A percentile compares a stretch with the other conserved stretches of the same genome.
Evolutionary conservation across 2,113 vertebrate species (phyloP).

Genomic region (Clinocottus analis): DNA sequence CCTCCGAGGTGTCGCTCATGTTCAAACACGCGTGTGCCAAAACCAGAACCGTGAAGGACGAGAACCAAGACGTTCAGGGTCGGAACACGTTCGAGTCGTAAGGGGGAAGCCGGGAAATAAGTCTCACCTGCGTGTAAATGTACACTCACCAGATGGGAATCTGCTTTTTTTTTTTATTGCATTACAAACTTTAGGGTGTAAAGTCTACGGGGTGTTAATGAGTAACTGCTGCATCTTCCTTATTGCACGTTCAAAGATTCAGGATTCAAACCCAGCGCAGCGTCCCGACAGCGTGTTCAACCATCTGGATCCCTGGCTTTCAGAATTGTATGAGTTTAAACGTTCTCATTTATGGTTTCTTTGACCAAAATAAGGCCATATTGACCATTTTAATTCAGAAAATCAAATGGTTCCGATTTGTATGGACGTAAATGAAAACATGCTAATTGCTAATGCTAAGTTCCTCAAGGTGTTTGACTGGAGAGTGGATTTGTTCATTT

Average conservation of each 20-base stretch:
- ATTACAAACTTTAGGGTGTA: slow-evolving; percentile 30
- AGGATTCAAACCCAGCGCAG: not conserved
- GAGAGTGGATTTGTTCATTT: no score
- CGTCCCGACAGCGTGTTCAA: not conserved
- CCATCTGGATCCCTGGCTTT: not conserved
- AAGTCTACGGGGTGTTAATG: slow-evolving; percentile 77
- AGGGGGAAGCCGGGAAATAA: no score
- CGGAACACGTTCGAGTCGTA: no score
- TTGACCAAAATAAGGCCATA: no score
- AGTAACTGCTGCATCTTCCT: slow-evolving; percentile 70
- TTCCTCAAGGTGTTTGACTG: no score
- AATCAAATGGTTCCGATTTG: no score
- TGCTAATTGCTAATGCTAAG: no score
- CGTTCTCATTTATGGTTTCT: no score
- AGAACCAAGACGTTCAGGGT: no score
- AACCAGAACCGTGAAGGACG: not conserved
- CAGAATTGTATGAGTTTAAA: no score
- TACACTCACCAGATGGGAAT: not conserved
- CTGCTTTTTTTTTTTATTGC: not conserved
- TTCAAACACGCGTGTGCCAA: not conserved
- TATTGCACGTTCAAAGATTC: slow-evolving; percentile 59
- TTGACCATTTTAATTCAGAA: no score
- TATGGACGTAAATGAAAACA: no score
- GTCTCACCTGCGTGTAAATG: slow-evolving; percentile 49
- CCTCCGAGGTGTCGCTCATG: slow-evolving; percentile 74